Conservation (phyloP, 2,888 invertebrate species). For the Cryptus viduatorius region DNA sequence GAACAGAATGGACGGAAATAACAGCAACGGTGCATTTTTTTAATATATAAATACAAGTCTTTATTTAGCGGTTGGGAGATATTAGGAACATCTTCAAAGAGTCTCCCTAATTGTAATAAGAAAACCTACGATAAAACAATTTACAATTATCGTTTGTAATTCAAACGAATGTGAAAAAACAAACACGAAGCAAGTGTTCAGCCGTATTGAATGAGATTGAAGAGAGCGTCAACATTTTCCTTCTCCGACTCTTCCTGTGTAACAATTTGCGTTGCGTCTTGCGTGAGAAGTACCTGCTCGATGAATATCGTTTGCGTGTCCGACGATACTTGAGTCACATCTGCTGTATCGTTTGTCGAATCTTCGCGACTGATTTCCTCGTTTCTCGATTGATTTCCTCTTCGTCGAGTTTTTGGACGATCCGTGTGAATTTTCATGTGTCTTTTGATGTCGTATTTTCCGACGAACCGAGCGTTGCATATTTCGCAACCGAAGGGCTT, state of each 20-base stretch:
- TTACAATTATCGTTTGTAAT: not conserved
- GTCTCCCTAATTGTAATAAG: not conserved
- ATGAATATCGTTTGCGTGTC: slow-evolving; percentile 73
- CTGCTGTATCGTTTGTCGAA: slow-evolving; percentile 61
- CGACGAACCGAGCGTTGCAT: slow-evolving; percentile 81
- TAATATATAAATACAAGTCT: slow-evolving; percentile 41
- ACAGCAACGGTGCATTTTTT: not conserved
- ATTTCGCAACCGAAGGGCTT: slow-evolving; percentile 82
- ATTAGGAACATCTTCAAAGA: slow-evolving; percentile 3
- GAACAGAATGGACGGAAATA: not conserved
- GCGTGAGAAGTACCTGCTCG: slow-evolving; percentile 78
- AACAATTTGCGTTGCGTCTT: slow-evolving; percentile 75
- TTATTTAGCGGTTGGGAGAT: slow-evolving; percentile 21
- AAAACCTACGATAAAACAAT: slow-evolving; percentile 23
- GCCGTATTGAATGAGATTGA: slow-evolving; percentile 80
- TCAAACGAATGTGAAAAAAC: not conserved
- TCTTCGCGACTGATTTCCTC: slow-evolving; percentile 24
- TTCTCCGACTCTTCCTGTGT: slow-evolving; percentile 80
- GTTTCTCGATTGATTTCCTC: slow-evolving; percentile 51
- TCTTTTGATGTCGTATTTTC: slow-evolving; percentile 81
- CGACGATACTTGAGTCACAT: not conserved
- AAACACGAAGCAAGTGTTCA: slow-evolving; percentile 56
- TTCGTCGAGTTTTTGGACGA: slow-evolving; percentile 73
- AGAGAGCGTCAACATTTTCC: slow-evolving; percentile 81
- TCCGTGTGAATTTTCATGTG: slow-evolving; percentile 81